phyloP scores from a whole-genome alignment of 1,140 invertebrate species.

The Mya arenaria region DNA sequence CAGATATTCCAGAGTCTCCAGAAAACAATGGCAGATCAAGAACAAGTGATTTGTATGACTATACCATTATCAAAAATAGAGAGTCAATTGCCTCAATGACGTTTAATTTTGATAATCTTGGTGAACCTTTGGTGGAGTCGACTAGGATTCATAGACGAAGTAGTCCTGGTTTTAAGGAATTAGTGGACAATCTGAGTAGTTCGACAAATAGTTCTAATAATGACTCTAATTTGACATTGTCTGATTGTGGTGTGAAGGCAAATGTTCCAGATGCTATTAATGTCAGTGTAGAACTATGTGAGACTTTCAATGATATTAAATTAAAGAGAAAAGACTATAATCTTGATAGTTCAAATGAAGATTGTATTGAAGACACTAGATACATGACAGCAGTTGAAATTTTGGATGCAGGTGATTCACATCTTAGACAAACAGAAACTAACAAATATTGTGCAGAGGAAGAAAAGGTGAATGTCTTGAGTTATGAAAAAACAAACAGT shows the following conservation, averaged over 20 bases:
- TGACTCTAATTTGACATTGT: too few species aligned
- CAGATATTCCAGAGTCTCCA: too few species aligned
- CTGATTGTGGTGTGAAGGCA: not conserved
- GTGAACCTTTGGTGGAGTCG: constrained; percentile 44
- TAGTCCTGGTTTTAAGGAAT: too few species aligned
- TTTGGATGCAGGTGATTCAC: not conserved
- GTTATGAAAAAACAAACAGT: not conserved
- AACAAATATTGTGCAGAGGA: not conserved
- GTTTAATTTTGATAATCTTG: constrained; percentile 41
- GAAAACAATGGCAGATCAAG: not conserved
- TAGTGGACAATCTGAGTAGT: too few species aligned
- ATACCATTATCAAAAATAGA: constrained; percentile 37
- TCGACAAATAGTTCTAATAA: too few species aligned
- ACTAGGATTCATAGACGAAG: constrained; percentile 55
- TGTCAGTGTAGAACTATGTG: too few species aligned
- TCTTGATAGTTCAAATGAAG: not conserved
- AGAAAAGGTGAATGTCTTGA: not conserved
- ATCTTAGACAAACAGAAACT: not conserved
- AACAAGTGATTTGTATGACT: not conserved
- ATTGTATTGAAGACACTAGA: constrained; percentile 18
- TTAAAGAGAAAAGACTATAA: not conserved
- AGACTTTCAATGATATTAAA: too few species aligned
- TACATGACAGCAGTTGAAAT: constrained; percentile 34
- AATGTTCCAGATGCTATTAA: too few species aligned
- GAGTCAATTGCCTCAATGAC: not conserved